Evolutionary conservation across 2,888 invertebrate species (phyloP), one percentile per base, ranked within the genome.

Genomic region (Chouioia cunea): DNA sequence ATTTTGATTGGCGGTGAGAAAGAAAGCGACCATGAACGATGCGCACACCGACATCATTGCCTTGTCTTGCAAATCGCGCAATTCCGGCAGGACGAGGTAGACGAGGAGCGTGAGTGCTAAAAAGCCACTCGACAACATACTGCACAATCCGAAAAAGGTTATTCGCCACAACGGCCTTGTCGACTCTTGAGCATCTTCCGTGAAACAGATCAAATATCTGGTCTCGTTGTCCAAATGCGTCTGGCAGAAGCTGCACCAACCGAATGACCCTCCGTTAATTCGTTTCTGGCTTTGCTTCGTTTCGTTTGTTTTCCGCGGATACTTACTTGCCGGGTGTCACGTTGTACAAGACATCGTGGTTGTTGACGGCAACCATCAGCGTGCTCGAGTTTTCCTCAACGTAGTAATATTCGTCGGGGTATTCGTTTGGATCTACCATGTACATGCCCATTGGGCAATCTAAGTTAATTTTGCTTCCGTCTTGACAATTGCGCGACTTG

Each of bases 51-150:
- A 88, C 85, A 92, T 88, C 79, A 91, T 89, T 76, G 91, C 90
- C 76, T 90, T 86, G 47, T 92, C 92, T 86, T 92, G 89, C 16
- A 91, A 85, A 71, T 90, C 89, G 63, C 91, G 87, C 78, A 92
- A 82, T 79, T 90, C 89, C 6, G 91, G 91, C 23, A 92, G 81
- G 58, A 87, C 86, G 54, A 86, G 80, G 81, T 92, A 93, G 2
- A 92, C 88, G 0, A 87, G 80, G 43, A 91, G 84, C 0, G 92
- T 92, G 12, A 87, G 79, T 10, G 89, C 76, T 0, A 92, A 85
- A 77, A 91, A 92, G 22, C 88, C 77, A 0, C 90, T 88, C 0
- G 91, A 90, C n/a, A 89, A 82, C 2, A 89, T 83, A 66, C 79
- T 76, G 27, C 79, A 75, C 22, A 74, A 63, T 12, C 82, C 80